Evolutionary conservation across 2,113 vertebrate species (phyloP), one percentile per base, ranked within the genome.

Genomic region (Trichomycterus rosablanca): DNA sequence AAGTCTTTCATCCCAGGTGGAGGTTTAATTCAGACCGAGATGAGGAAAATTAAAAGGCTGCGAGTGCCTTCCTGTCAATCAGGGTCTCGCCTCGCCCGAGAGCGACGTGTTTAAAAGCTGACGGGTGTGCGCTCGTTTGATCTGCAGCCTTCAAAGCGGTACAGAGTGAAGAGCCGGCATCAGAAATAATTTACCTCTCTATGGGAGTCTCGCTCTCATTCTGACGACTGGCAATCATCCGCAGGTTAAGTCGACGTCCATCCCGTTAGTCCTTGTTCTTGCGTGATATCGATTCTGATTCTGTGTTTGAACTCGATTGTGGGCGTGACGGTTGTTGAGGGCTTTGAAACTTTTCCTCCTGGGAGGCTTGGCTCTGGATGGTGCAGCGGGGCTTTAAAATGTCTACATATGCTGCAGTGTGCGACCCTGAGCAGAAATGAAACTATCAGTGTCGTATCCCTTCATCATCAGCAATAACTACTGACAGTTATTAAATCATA

Each of bases 1-100:
- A 88, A 90, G 82, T 75, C 84, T 85, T 86, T 92, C 87, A 89
- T 87, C 86, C 80, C 74, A 82, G 86, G 86, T 87, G 86, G 87
- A 90, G 88, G 90, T 92, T 93, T 93, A 82, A 87, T 83, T 84
- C 72, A 82, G 89, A 87, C 83, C 83, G 75, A 84, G 83, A 75
- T 72, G 72, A n/a, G n/a, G n/a, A 82, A 93, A 92, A 89, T 88
- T 89, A 83, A 84, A 84, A 82, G 69, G 62, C 64, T 72, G 60
- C 67, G 58, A 63, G 67, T 73, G 78, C 82, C 80, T 72, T 67
- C 67, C 88, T 89, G 92, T 87, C 93, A 92, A 89, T 95, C 93
- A 94, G 78, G 72, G 77, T 23, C 45, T 60, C 22, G 28, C 19
- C 50, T 83, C 83, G 76, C 76, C 80, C 83, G 80, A 86, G 64